Percentiles rank a stretch among this genome's conserved stretches.
These are phyloP conservation scores for Eucidaris tribuloides DNA, from an alignment of 35 echinoderm and acorn worm genomes.

Conservation along the genomic window DNA sequence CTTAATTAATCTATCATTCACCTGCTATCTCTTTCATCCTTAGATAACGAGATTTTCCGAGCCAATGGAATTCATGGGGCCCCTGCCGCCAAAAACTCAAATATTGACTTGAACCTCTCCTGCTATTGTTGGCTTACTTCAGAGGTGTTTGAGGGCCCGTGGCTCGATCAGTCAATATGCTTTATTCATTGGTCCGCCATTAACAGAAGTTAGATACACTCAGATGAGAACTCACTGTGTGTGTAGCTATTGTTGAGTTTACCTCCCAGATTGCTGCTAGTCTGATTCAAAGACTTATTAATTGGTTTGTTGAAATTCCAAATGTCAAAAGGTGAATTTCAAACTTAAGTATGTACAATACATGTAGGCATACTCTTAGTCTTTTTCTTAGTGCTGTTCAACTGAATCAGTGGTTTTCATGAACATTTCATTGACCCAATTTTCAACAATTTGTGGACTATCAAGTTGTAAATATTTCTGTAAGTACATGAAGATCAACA, in stretches of 20 bases:
- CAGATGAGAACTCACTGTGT: neutral
- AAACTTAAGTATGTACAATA: neutral
- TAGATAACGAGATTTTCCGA: neutral
- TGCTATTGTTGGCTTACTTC: neutral
- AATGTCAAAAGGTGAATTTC: too few relatives aligned
- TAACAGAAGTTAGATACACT: constrained; percentile 1
- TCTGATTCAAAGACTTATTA: neutral
- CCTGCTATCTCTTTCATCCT: neutral
- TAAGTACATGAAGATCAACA: too few relatives aligned
- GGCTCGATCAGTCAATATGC: constrained; percentile 8
- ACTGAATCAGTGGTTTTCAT: too few relatives aligned
- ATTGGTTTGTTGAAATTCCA: too few relatives aligned
- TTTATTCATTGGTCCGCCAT: constrained; percentile 7
- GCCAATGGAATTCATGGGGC: too few relatives aligned
- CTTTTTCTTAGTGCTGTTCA: too few relatives aligned
- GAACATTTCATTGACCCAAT: too few relatives aligned
- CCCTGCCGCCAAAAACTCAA: too few relatives aligned
- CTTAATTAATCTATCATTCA: neutral
- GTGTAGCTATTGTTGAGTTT: neutral
- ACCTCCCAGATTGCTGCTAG: neutral
- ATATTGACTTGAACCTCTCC: neutral
- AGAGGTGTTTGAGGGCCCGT: neutral
- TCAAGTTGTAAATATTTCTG: too few relatives aligned
- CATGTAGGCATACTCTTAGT: neutral
- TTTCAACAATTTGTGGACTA: too few relatives aligned